phyloP scores from a whole-genome alignment of 92 coral and sea anemone species.

The Muricea muricata region DNA sequence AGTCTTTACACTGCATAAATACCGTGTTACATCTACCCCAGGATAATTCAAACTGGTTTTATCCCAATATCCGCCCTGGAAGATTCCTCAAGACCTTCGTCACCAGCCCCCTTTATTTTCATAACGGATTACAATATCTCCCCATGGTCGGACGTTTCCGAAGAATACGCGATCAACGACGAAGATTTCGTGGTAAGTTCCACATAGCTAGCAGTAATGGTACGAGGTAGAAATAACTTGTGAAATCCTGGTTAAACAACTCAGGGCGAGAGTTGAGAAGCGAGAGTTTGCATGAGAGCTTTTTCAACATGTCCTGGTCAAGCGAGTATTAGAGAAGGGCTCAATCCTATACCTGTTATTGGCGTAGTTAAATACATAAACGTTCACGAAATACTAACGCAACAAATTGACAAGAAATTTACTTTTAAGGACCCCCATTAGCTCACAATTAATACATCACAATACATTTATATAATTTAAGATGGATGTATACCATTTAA shows the following conservation, averaged over 20 bases:
- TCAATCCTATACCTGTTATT: too few species aligned
- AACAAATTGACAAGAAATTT: neutral
- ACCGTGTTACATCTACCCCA: too few species aligned
- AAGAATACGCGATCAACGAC: slow-evolving; percentile 44
- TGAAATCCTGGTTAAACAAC: too few species aligned
- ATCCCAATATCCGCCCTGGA: slow-evolving; percentile 29
- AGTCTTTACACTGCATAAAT: too few species aligned
- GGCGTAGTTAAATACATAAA: too few species aligned
- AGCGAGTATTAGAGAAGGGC: too few species aligned
- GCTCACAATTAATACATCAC: slow-evolving; percentile 1
- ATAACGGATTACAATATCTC: slow-evolving; percentile 37
- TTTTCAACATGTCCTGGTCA: too few species aligned
- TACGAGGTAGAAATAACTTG: too few species aligned
- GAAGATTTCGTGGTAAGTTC: slow-evolving; percentile 37
- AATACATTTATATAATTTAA: slow-evolving; percentile 6
- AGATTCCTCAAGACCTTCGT: slow-evolving; percentile 20
- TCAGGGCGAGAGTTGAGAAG: too few species aligned
- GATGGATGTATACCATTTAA: neutral
- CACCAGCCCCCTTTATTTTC: slow-evolving; percentile 31
- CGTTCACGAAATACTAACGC: too few species aligned
- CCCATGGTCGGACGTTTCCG: slow-evolving; percentile 47
- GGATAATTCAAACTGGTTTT: slow-evolving; percentile 26
- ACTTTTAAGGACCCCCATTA: neutral
- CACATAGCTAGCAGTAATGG: too few species aligned
- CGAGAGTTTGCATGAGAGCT: too few species aligned